phyloP scores from a whole-genome alignment of 2,797 vertebrate species.

The Neopelma chrysocephalum region DNA sequence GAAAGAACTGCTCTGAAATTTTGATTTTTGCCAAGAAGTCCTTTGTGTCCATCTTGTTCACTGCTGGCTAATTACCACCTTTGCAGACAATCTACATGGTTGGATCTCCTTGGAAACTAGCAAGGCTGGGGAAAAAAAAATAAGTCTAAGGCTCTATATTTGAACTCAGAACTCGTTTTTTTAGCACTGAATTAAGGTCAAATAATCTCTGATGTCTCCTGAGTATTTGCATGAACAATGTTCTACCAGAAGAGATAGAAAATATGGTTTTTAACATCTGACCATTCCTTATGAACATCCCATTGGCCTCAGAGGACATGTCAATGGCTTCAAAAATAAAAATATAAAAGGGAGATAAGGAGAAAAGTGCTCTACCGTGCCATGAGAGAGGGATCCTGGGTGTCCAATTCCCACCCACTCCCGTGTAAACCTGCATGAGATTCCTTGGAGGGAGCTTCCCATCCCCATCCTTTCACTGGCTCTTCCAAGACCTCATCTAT shows the following conservation, averaged over 20 bases:
- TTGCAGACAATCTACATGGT: constrained; percentile 39
- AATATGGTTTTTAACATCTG: neutral
- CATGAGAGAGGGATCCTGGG: neutral
- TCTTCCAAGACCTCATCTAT: neutral
- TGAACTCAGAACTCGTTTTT: neutral
- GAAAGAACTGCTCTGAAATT: neutral
- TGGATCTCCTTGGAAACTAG: constrained; percentile 60
- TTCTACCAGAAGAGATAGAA: neutral
- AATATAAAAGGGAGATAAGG: neutral
- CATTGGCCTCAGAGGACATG: rapidly evolving
- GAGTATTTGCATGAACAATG: neutral
- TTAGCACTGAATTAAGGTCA: neutral
- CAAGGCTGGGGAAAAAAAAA: neutral
- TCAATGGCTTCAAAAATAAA: neutral
- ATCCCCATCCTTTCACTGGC: neutral
- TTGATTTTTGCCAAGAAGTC: constrained; percentile 21
- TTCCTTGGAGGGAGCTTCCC: neutral
- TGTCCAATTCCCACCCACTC: neutral
- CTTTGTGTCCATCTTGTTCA: constrained; percentile 50
- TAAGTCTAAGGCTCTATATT: neutral
- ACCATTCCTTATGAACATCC: neutral
- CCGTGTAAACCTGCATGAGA: neutral
- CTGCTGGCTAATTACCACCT: constrained; percentile 50
- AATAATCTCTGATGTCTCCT: neutral
- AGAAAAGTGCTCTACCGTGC: neutral